A percentile compares a stretch with the other conserved stretches of the same genome.
These are phyloP conservation scores for Entomobrya proxima DNA, from an alignment of 2,888 invertebrate species.

Conservation along the genomic window DNA sequence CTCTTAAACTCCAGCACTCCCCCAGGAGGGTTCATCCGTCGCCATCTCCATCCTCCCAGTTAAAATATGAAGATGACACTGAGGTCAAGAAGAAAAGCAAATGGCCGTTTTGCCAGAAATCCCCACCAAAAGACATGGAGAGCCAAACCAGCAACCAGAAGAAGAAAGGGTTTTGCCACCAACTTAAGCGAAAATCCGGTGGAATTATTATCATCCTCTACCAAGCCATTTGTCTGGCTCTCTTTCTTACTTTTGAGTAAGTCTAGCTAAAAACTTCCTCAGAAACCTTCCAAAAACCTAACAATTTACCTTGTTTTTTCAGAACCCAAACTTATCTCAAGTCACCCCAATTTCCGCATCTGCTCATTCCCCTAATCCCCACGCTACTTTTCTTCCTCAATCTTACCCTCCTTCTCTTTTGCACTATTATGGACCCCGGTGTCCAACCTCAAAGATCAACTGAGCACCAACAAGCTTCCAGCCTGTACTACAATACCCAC, in stretches of 20 bases:
- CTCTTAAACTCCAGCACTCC: conserved; percentile 31
- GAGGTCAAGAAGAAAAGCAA: background rate
- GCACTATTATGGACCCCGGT: conserved; percentile 21
- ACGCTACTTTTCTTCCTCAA: background rate
- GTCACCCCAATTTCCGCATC: background rate
- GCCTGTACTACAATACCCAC: background rate
- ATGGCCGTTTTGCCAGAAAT: background rate
- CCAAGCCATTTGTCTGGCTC: background rate
- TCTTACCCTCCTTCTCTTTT: background rate
- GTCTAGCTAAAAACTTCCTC: too few relatives aligned
- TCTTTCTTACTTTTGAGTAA: conserved; percentile 16
- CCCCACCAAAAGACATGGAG: background rate
- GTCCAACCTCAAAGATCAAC: conserved; percentile 1
- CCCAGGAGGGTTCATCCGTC: background rate
- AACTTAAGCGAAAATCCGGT: background rate
- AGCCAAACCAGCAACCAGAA: background rate
- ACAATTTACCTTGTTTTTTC: too few relatives aligned
- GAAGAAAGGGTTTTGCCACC: background rate
- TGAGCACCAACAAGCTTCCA: background rate
- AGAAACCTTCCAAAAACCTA: too few relatives aligned
- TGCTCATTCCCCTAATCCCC: background rate
- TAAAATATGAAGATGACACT: background rate
- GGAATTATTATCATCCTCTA: background rate
- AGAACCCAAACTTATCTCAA: background rate
- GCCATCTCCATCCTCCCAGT: background rate